A percentile compares a stretch with the other conserved stretches of the same genome.
phyloP scores from a whole-genome alignment of 2,888 invertebrate species.

The Rhagonycha fulva region DNA sequence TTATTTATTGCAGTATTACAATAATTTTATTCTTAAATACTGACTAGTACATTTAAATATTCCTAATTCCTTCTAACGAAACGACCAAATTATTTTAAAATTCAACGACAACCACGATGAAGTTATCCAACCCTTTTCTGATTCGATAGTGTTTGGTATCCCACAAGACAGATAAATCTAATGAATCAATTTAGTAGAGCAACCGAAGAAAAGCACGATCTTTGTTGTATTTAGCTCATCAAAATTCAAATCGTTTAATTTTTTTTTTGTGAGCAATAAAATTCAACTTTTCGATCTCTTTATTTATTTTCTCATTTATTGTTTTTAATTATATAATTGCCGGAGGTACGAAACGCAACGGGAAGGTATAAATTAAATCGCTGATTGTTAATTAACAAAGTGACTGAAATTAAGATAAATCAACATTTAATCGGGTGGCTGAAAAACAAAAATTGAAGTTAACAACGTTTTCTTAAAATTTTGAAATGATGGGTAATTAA shows the following conservation, averaged over 20 bases:
- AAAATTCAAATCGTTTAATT: neutral
- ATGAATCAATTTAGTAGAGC: slow-evolving; percentile 11
- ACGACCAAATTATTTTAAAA: neutral
- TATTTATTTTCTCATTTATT: neutral
- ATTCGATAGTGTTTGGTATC: slow-evolving; percentile 8
- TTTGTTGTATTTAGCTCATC: neutral
- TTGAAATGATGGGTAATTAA: neutral
- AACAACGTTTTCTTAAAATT: neutral
- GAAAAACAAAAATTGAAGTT: neutral
- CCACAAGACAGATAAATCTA: slow-evolving; percentile 17
- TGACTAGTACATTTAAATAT: neutral
- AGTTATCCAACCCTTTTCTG: slow-evolving; percentile 12
- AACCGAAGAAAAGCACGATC: neutral
- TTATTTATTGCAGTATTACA: no score
- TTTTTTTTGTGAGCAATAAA: neutral
- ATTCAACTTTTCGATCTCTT: neutral
- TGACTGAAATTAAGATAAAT: neutral
- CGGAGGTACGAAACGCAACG: neutral
- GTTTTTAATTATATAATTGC: neutral
- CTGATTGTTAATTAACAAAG: neutral
- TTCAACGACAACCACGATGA: neutral
- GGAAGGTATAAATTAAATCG: neutral
- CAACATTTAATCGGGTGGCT: neutral
- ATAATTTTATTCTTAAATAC: no score
- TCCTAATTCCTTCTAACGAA: neutral